Conservation (phyloP, 1,140 invertebrate species). For the Potamilus streckersoni region DNA sequence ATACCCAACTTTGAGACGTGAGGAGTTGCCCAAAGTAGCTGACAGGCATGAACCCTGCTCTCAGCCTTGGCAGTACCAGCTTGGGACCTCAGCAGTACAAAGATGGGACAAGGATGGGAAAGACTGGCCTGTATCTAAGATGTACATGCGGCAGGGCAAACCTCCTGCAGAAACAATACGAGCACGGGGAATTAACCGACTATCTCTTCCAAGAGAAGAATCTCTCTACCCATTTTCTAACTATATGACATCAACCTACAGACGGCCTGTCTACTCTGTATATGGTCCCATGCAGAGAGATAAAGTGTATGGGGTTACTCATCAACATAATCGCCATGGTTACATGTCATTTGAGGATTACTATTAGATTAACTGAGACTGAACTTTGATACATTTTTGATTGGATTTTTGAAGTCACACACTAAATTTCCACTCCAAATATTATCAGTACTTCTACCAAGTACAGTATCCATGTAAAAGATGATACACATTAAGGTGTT, state of each 20-base stretch:
- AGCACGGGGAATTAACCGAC: conserved; percentile 52
- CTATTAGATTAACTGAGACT: conserved; percentile 40
- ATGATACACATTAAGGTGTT: no score
- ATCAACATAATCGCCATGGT: conserved; percentile 61
- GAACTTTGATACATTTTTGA: no score
- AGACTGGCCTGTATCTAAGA: conserved; percentile 53
- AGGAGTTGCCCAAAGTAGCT: conserved; percentile 51
- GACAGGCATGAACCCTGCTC: conserved; percentile 52
- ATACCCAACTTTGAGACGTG: conserved; percentile 44
- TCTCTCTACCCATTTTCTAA: conserved; percentile 61
- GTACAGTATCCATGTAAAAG: no score
- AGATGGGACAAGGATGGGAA: conserved; percentile 55
- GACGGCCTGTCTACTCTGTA: conserved; percentile 59
- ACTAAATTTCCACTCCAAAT: no score
- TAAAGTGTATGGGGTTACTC: conserved; percentile 58
- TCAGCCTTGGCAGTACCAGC: conserved; percentile 54
- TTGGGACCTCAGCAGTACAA: conserved; percentile 45
- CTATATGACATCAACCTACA: conserved; percentile 62
- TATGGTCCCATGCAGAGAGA: conserved; percentile 57
- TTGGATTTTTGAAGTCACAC: no score
- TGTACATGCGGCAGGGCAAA: conserved; percentile 34
- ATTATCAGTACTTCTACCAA: no score
- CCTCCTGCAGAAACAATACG: conserved; percentile 54
- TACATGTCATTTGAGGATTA: conserved; percentile 65
- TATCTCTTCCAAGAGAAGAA: conserved; percentile 48